phyloP scores from a whole-genome alignment of 2,888 invertebrate species.

The Eretmocerus hayati region DNA sequence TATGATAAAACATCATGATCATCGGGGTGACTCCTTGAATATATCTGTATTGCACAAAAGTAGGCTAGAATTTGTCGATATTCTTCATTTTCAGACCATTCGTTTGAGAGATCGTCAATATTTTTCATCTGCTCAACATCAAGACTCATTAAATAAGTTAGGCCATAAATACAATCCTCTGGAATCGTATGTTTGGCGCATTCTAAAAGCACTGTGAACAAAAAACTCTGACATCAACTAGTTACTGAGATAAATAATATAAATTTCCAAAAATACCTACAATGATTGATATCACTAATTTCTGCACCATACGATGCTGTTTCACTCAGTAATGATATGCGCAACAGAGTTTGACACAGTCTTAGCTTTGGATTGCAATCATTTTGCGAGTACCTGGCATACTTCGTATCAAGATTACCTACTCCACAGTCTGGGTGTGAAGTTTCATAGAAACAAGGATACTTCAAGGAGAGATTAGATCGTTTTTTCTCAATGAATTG shows the following conservation, averaged over 20 bases:
- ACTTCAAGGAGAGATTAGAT: conserved; percentile 34
- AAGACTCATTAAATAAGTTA: conserved; percentile 50
- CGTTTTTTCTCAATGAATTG: conserved; percentile 21
- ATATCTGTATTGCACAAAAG: conserved; percentile 35
- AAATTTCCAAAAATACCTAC: conserved; percentile 31
- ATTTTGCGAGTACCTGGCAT: conserved; percentile 40
- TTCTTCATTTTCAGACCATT: conserved; percentile 33
- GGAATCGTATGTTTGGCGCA: conserved; percentile 47
- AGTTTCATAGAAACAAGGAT: conserved; percentile 45
- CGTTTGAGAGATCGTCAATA: conserved; percentile 30
- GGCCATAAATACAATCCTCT: conserved; percentile 50
- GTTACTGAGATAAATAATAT: neutral
- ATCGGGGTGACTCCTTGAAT: conserved; percentile 26
- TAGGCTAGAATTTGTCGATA: conserved; percentile 35
- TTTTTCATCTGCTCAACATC: conserved; percentile 31
- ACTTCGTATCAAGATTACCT: conserved; percentile 40
- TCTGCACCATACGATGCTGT: conserved; percentile 39
- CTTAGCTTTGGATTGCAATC: conserved; percentile 40
- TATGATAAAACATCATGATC: conserved; percentile 29
- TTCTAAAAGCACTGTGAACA: conserved; percentile 47
- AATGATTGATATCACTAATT: conserved; percentile 39
- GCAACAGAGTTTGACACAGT: conserved; percentile 41
- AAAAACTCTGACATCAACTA: conserved; percentile 9
- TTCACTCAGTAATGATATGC: conserved; percentile 44
- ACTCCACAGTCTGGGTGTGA: conserved; percentile 35